Evolutionary conservation across 2,888 invertebrate species (phyloP).

Genomic region (Melanostoma mellinum): DNA sequence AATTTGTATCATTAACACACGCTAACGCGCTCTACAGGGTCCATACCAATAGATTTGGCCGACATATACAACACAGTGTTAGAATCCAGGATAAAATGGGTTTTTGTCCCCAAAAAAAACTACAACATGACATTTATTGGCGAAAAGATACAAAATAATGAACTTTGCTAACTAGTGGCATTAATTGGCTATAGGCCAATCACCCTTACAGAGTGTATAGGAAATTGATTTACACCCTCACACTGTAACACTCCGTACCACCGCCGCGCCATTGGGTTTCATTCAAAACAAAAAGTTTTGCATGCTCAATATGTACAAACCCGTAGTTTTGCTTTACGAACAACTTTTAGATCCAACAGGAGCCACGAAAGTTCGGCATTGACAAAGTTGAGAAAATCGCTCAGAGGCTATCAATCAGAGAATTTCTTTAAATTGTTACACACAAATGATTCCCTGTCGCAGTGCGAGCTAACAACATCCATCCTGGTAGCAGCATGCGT

Average conservation of each 20-base stretch:
- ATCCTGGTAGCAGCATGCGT: too few species aligned
- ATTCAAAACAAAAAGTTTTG: conserved; percentile 8
- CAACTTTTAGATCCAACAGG: background rate
- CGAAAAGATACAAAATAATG: conserved; percentile 32
- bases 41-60: background rate
- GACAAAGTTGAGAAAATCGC: background rate
- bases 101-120: background rate
- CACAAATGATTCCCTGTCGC: too few species aligned
- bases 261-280: too few species aligned
- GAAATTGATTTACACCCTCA: background rate
- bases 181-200: conserved; percentile 10
- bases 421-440: conserved; percentile 43
- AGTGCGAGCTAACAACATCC: too few species aligned
- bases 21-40: conserved; percentile 25
- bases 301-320: background rate
- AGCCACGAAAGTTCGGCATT: background rate
- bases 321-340: background rate
- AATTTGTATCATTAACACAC: conserved; percentile 39
- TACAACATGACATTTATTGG: conserved; percentile 7
- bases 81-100: conserved; percentile 7
- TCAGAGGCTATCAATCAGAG: conserved; percentile 19
- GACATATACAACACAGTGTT: background rate
- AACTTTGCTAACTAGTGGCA: conserved; percentile 24
- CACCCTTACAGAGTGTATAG: background rate
- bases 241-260: background rate